These are phyloP conservation scores for Aquatica leii DNA, from an alignment of 2,888 invertebrate species.

Conservation along the genomic window DNA sequence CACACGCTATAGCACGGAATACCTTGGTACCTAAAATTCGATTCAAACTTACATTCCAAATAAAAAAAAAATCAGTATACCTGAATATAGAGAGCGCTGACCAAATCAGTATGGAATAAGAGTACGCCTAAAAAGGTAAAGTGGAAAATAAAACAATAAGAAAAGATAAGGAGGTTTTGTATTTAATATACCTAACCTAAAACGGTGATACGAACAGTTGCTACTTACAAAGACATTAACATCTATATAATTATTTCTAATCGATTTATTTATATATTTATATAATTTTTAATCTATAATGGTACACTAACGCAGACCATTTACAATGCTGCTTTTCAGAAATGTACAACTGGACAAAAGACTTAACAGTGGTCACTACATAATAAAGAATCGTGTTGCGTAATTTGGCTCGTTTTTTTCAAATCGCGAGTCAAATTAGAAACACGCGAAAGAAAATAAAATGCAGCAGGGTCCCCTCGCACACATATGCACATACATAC, in stretches of 20 bases:
- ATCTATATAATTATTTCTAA: constrained; percentile 61
- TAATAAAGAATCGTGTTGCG: not conserved
- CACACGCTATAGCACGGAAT: too few species aligned
- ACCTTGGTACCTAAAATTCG: too few species aligned
- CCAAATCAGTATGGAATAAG: too few species aligned
- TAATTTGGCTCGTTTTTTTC: constrained; percentile 2
- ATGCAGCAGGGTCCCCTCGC: constrained; percentile 26
- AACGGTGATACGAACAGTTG: constrained; percentile 62
- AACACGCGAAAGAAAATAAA: constrained; percentile 10
- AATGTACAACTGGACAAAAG: constrained; percentile 34
- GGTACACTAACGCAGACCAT: constrained; percentile 55
- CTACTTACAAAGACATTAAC: constrained; percentile 64
- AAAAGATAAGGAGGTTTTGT: constrained; percentile 55
- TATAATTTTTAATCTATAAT: constrained; percentile 57
- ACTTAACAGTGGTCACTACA: constrained; percentile 19
- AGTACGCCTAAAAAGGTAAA: too few species aligned
- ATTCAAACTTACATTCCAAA: too few species aligned
- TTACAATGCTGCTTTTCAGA: constrained; percentile 52
- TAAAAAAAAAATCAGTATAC: too few species aligned
- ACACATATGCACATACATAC: constrained; percentile 38
- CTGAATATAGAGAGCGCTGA: too few species aligned
- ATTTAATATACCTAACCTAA: constrained; percentile 61
- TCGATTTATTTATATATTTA: constrained; percentile 60
- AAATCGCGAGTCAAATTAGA: constrained; percentile 12
- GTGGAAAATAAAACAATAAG: constrained; percentile 31